Evolutionary conservation across 2,888 invertebrate genomes (phyloP), one percentile per base, ranked within the genome.

Genomic region (Seira musarum): DNA sequence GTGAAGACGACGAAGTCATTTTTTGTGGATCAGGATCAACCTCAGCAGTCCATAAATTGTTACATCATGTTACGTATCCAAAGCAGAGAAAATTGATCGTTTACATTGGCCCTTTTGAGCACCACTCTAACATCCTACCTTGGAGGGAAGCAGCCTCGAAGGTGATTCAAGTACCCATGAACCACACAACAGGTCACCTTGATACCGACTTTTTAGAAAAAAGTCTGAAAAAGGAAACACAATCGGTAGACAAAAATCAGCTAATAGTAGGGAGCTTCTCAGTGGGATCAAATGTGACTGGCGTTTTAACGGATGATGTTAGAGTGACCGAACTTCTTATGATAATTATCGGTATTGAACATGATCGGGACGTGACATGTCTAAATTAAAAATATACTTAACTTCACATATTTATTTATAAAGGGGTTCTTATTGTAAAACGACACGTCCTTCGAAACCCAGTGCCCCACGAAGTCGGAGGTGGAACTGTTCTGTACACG

Each of bases 281-380:
- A 24, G 95, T 95, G 0, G 95, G 95, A 1, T 96, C 96, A 22
- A 95, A 95, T 88, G 92, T 96, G n/a, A 96, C 96, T 0, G 97
- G 97, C 6, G 93, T 95, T n/a, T 88, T 96, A 46, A 92, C 93
- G 60, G 95, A 96, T 89, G 95, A 95, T 87, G 92, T 95, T 1
- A 93, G 93, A 0, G 93, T 96, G 8, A 95, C 96, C 0, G 89
- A n/a, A n/a, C n/a, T n/a, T n/a, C n/a, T n/a, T n/a, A n/a, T n/a
- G n/a, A n/a, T n/a, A n/a, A n/a, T 13, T 46, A 46, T 13, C 13
- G 13, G 8, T 13, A n/a, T n/a, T n/a, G n/a, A n/a, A n/a, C n/a
- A n/a, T n/a, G n/a, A n/a, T n/a, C n/a, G n/a, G n/a, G n/a, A n/a
- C n/a, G n/a, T n/a, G n/a, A n/a, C n/a, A n/a, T n/a, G n/a, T n/a